Percentiles rank a stretch among this genome's conserved stretches.
Evolutionary conservation across 2,113 vertebrate genomes (phyloP).

Genomic region (Heterochromis multidens): DNA sequence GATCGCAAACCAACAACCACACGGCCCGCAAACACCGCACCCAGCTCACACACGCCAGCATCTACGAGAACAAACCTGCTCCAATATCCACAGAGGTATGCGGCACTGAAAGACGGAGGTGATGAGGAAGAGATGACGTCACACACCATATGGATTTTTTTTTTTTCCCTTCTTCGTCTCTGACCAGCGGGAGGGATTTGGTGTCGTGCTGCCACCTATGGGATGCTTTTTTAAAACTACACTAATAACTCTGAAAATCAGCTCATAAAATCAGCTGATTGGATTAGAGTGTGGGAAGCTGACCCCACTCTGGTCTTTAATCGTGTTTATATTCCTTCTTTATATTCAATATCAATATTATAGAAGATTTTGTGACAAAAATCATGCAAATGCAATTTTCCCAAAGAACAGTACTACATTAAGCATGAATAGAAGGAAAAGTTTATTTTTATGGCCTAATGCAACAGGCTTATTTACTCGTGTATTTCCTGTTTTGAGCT

Average conservation of each 20-base stretch:
- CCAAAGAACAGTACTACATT: background rate
- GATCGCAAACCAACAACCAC: background rate
- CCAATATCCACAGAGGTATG: constrained; percentile 54
- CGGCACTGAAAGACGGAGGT: constrained; percentile 66
- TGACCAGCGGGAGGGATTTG: background rate
- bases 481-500: background rate
- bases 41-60: background rate
- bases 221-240: background rate
- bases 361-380: background rate
- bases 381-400: background rate
- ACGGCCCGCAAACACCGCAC: background rate
- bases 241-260: background rate
- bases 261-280: background rate
- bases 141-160: constrained; percentile 21
- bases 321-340: background rate
- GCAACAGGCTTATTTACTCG: background rate
- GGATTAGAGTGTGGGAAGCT: background rate
- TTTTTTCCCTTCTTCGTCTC: background rate
- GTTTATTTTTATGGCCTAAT: background rate
- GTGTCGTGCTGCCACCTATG: constrained; percentile 3
- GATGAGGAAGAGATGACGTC: constrained; percentile 60
- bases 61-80: constrained; percentile 41
- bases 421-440: background rate
- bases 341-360: background rate
- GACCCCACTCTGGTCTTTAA: background rate